Percentiles rank a stretch among this genome's conserved stretches.
Conservation (phyloP, 2,113 vertebrate genomes). For the Propithecus coquereli region DNA sequence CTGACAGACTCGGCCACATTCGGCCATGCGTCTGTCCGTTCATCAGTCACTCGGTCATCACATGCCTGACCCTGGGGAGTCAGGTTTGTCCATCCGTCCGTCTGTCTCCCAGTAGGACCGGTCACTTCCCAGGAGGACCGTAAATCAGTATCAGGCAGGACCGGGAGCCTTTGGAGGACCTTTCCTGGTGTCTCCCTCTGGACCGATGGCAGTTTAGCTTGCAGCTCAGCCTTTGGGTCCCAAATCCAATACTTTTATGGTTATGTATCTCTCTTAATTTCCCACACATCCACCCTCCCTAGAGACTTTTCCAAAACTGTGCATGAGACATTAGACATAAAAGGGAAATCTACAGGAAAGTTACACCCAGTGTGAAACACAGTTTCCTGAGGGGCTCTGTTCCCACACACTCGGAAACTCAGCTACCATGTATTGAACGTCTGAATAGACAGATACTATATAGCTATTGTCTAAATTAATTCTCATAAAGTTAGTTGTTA, state of each 20-base stretch:
- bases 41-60: not conserved
- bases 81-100: not conserved
- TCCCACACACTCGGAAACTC: not conserved
- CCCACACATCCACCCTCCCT: not conserved
- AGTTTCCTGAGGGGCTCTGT: not conserved
- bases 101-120: not conserved
- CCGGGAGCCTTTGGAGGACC: not conserved
- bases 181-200: not conserved
- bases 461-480: not conserved
- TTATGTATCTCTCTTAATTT: not conserved
- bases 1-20: not conserved
- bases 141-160: not conserved
- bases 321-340: not conserved
- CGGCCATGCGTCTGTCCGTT: not conserved
- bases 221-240: not conserved
- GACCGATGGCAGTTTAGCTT: not conserved
- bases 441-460: not conserved
- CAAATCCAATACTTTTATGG: not conserved
- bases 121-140: not conserved
- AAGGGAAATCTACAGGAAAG: not conserved
- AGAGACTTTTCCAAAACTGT: not conserved
- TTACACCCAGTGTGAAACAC: not conserved
- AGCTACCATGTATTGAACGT: not conserved
- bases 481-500: not conserved
- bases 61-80: not conserved